Evolutionary conservation across 1,140 invertebrate genomes (phyloP).

Genomic region (Ditylenchus dipsaci): DNA sequence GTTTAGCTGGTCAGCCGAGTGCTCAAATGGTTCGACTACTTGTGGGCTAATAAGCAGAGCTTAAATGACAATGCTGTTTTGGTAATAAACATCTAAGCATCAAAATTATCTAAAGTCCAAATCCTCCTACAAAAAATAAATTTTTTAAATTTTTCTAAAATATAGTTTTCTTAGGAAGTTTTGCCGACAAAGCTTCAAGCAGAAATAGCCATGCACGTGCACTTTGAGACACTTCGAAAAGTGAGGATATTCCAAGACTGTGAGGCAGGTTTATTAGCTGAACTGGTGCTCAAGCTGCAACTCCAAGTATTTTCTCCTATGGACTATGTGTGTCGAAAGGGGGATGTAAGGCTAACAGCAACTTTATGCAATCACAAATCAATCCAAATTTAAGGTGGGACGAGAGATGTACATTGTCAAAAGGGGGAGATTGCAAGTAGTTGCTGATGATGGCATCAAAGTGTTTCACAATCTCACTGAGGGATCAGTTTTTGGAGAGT

Average conservation of each 20-base stretch:
- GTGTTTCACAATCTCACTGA: constrained; percentile 51
- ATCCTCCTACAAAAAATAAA: too few relatives aligned
- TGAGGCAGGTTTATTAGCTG: constrained; percentile 84
- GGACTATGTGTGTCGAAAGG: constrained; percentile 90
- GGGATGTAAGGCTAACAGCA: constrained; percentile 71
- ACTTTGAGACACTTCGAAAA: constrained; percentile 82
- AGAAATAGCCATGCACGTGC: constrained; percentile 91
- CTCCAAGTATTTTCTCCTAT: constrained; percentile 77
- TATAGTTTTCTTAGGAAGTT: constrained; percentile 64
- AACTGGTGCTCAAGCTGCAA: constrained; percentile 81
- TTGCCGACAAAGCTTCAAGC: constrained; percentile 89
- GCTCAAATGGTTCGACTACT: constrained; percentile 93
- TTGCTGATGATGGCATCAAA: constrained; percentile 46
- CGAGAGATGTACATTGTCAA: constrained; percentile 96
- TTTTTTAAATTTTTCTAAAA: too few relatives aligned
- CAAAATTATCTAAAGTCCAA: constrained; percentile 17
- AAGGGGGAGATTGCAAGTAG: constrained; percentile 68
- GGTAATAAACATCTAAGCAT: neutral
- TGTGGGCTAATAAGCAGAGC: constrained; percentile 85
- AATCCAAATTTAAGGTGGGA: constrained; percentile 5
- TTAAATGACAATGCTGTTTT: constrained; percentile 59
- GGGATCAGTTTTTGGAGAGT: constrained; percentile 56
- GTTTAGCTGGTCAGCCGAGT: constrained; percentile 64
- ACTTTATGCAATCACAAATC: too few relatives aligned
- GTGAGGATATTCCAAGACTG: constrained; percentile 79